These are phyloP conservation scores for Halcyon smyrnensis DNA, from an alignment of 2,797 vertebrate species.

Conservation along the genomic window DNA sequence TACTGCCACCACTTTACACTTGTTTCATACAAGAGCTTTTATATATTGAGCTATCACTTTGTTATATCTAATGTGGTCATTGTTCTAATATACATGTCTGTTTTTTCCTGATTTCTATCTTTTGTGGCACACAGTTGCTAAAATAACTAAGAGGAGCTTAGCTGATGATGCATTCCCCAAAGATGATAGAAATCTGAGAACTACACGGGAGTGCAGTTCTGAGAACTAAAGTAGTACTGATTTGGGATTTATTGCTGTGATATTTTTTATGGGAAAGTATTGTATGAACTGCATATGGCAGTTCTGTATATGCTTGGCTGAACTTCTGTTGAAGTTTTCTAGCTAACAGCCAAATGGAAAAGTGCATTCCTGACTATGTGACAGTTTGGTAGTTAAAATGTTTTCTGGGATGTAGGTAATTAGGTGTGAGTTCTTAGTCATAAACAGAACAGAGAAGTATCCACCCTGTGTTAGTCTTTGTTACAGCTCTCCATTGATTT, in stretches of 20 bases:
- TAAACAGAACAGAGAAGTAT: background rate
- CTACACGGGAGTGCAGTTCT: too few species aligned
- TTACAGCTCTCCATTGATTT: background rate
- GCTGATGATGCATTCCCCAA: background rate
- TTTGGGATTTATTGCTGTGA: background rate
- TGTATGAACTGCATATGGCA: background rate
- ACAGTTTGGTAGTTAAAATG: background rate
- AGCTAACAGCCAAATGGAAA: background rate
- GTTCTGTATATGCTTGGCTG: background rate
- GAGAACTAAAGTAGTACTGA: background rate
- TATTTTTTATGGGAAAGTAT: background rate
- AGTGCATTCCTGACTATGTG: accelerated
- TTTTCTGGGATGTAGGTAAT: background rate
- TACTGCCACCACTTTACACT: background rate
- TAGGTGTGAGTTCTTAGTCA: background rate
- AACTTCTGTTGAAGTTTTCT: background rate
- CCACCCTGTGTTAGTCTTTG: background rate
- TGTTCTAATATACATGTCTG: background rate
- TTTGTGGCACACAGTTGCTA: background rate
- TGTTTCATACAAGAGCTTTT: background rate
- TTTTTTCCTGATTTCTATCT: background rate
- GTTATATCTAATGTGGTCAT: background rate
- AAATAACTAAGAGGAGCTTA: background rate
- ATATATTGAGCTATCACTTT: background rate
- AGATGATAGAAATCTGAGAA: background rate